Conservation (phyloP, 2,113 vertebrate species). For the Calidris pygmaea region DNA sequence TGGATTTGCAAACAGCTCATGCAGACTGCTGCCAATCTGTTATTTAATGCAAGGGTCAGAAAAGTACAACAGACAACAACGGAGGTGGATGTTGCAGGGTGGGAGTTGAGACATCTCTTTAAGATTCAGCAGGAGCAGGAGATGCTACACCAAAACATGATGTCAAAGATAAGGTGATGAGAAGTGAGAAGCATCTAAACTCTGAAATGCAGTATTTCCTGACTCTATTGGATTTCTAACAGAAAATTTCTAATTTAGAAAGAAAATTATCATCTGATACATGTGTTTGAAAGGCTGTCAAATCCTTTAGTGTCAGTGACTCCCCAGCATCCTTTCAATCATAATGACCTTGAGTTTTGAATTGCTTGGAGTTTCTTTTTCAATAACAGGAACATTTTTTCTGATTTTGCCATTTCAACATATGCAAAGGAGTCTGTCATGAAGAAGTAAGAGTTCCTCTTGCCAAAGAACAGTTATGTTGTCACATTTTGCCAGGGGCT, state of each 20-base stretch:
- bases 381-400: not conserved
- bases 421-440: not conserved
- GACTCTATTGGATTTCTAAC: not conserved
- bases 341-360: not conserved
- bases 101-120: not conserved
- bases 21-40: not conserved
- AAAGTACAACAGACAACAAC: not conserved
- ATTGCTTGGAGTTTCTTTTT: not conserved
- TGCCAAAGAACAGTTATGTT: not conserved
- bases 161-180: not conserved
- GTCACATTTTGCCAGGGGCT: not conserved
- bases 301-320: not conserved
- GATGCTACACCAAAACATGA: not conserved
- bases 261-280: not conserved
- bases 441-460: not conserved
- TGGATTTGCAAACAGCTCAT: not conserved
- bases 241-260: constrained; percentile 9
- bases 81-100: not conserved
- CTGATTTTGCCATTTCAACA: not conserved
- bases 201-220: not conserved
- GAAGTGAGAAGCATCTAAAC: not conserved
- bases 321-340: constrained; percentile 20
- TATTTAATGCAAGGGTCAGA: not conserved
- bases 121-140: not conserved
- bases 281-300: not conserved